Percentiles rank a stretch among this genome's conserved stretches.
These are phyloP conservation scores for Ochropleura plecta DNA, from an alignment of 2,888 invertebrate species.

Conservation along the genomic window DNA sequence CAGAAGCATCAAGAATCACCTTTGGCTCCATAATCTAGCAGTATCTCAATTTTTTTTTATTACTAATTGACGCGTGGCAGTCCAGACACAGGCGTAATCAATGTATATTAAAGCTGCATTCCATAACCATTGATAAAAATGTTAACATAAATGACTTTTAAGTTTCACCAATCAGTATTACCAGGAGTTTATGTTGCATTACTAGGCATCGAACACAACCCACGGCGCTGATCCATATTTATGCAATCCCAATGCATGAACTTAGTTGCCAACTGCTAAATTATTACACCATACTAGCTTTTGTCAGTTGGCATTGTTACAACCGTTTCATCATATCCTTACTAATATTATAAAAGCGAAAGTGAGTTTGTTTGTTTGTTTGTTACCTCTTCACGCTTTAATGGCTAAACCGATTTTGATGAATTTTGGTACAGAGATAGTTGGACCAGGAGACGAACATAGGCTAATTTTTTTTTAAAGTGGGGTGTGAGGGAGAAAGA, in stretches of 20 bases:
- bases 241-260: conserved; percentile 68
- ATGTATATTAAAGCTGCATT: too few species aligned
- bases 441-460: too few species aligned
- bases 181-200: conserved; percentile 48
- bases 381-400: too few species aligned
- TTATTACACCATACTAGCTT: background rate
- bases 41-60: too few species aligned
- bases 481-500: too few species aligned
- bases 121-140: background rate
- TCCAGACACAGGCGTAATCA: too few species aligned
- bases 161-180: conserved; percentile 34
- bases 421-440: too few species aligned
- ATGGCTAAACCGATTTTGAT: too few species aligned
- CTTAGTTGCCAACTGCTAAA: conserved; percentile 29
- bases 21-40: background rate
- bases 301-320: background rate
- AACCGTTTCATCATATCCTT: background rate
- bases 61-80: too few species aligned
- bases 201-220: conserved; percentile 30
- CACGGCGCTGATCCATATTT: conserved; percentile 64
- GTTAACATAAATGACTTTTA: conserved; percentile 8
- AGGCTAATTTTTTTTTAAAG: too few species aligned
- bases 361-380: too few species aligned
- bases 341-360: too few species aligned
- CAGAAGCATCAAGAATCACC: background rate